Percentiles rank a stretch among this genome's conserved stretches.
Evolutionary conservation across 1,140 invertebrate species (phyloP).

Genomic region (Zaprionus nigranus): DNA sequence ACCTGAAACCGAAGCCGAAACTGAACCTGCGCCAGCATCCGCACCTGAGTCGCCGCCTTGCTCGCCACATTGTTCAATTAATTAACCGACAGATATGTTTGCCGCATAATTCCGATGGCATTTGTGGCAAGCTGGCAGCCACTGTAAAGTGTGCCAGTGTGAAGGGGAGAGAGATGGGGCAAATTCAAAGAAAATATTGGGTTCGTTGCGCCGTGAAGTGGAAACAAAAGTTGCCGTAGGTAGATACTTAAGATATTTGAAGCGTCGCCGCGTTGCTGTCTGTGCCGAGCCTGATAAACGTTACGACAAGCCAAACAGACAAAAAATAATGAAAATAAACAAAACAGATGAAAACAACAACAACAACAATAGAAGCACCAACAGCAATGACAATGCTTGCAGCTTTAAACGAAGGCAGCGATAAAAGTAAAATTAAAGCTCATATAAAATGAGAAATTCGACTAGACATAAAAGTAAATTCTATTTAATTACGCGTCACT

Average conservation of each 20-base stretch:
- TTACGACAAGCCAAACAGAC: conserved; percentile 52
- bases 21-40: not conserved
- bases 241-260: conserved; percentile 25
- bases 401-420: conserved; percentile 21
- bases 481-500: conserved; percentile 62
- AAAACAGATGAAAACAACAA: conserved; percentile 14
- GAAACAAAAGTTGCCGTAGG: conserved; percentile 24
- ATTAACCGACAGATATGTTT: conserved; percentile 39
- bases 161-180: not conserved
- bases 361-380: conserved; percentile 4
- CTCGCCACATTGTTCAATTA: conserved; percentile 29
- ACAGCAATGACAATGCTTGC: not conserved
- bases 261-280: conserved; percentile 11
- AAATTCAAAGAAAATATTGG: conserved; percentile 32
- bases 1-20: not conserved
- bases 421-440: conserved; percentile 64
- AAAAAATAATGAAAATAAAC: conserved; percentile 45
- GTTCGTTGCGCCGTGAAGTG: conserved; percentile 32
- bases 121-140: conserved; percentile 25
- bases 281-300: conserved; percentile 50
- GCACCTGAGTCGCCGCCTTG: not conserved
- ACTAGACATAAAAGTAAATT: conserved; percentile 57
- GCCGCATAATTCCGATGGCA: conserved; percentile 37
- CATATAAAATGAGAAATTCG: conserved; percentile 26
- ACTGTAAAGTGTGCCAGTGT: not conserved